Percentiles rank a stretch among this genome's conserved stretches.
These are phyloP conservation scores for Chromobotia macracanthus DNA, from an alignment of 2,797 vertebrate genomes.

Conservation along the genomic window DNA sequence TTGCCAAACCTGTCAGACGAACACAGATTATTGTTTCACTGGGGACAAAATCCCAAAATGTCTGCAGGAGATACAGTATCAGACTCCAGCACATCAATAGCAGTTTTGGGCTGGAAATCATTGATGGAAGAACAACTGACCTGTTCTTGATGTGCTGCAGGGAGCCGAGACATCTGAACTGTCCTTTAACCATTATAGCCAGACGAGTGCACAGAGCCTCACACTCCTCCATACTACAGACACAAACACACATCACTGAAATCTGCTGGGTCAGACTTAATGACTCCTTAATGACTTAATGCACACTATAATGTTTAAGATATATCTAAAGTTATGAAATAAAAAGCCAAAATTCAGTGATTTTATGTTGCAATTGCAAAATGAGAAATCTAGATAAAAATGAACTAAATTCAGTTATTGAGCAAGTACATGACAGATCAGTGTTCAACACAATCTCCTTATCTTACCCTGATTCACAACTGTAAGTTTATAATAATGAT, in stretches of 20 bases:
- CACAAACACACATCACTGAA: background rate
- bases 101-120: constrained; percentile 48
- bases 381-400: too few relatives aligned
- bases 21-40: constrained; percentile 49
- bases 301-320: too few relatives aligned
- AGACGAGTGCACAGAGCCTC: constrained; percentile 95
- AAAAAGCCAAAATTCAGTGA: too few relatives aligned
- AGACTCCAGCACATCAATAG: constrained; percentile 6
- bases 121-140: constrained; percentile 73
- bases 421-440: too few relatives aligned
- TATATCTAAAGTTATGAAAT: too few relatives aligned
- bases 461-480: too few relatives aligned
- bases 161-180: constrained; percentile 93
- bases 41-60: background rate
- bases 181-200: constrained; percentile 97
- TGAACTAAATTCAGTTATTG: too few relatives aligned
- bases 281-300: too few relatives aligned
- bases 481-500: too few relatives aligned
- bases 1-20: constrained; percentile 85
- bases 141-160: constrained; percentile 98
- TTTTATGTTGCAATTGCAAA: too few relatives aligned
- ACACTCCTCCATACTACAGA: constrained; percentile 96
- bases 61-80: constrained; percentile 32
- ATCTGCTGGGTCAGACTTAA: background rate
- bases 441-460: too few relatives aligned